Percentiles rank a stretch among this genome's conserved stretches.
phyloP scores from a whole-genome alignment of 1,140 invertebrate genomes.

The Hyles vespertilio region DNA sequence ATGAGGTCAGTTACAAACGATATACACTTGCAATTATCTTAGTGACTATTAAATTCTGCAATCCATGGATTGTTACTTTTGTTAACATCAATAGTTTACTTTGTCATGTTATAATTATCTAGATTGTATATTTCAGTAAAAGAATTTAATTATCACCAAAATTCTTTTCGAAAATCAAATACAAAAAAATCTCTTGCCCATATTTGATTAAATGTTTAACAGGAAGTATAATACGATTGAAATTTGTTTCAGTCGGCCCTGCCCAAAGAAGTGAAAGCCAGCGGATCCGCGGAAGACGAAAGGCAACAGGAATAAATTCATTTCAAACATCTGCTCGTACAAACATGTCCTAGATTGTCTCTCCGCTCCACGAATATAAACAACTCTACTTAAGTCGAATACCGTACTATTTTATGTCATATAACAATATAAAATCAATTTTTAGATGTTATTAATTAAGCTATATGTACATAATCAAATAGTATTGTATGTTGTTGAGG shows the following conservation, averaged over 20 bases:
- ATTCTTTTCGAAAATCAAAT: too few species aligned
- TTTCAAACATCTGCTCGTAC: conserved; percentile 25
- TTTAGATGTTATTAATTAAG: conserved; percentile 59
- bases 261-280: conserved; percentile 66
- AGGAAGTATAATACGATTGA: too few species aligned
- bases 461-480: conserved; percentile 66
- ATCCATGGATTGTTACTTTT: too few species aligned
- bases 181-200: too few species aligned
- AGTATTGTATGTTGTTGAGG: conserved; percentile 51
- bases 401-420: conserved; percentile 46
- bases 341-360: conserved; percentile 31
- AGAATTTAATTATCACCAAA: too few species aligned
- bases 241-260: conserved; percentile 51
- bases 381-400: conserved; percentile 35
- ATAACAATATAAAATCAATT: conserved; percentile 47
- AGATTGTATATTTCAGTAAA: too few species aligned
- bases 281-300: conserved; percentile 58
- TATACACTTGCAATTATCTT: too few species aligned
- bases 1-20: conserved; percentile 45
- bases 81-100: too few species aligned
- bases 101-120: too few species aligned
- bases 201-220: too few species aligned
- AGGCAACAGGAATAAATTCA: conserved; percentile 58
- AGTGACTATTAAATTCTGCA: too few species aligned
- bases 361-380: conserved; percentile 50